Percentiles rank a stretch among this genome's conserved stretches.
Conservation (phyloP, 2,113 vertebrate genomes). For the Anthoscopus minutus region DNA sequence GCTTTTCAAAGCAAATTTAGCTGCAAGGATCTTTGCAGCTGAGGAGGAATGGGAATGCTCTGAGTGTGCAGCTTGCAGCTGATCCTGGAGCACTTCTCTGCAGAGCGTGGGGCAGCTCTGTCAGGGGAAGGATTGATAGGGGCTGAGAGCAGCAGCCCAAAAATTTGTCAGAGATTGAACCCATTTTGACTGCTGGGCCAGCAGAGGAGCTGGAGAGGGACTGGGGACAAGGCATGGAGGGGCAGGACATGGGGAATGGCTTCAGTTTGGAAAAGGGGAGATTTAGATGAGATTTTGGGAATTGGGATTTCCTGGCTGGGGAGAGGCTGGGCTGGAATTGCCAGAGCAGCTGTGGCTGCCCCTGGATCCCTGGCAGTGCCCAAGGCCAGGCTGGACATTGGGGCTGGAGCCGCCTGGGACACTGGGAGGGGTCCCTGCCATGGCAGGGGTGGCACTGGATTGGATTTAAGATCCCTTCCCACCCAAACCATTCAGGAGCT, state of each 20-base stretch:
- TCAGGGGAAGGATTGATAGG: neutral
- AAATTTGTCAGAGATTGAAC: neutral
- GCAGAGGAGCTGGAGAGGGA: neutral
- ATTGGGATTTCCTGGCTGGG: neutral
- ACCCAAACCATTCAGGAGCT: neutral
- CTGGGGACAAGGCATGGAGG: accelerated
- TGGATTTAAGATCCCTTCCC: accelerated
- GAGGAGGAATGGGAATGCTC: neutral
- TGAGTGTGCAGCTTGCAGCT: neutral
- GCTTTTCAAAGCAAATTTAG: neutral
- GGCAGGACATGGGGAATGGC: neutral
- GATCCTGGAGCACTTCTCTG: neutral
- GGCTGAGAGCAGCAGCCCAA: neutral
- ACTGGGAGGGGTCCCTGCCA: neutral
- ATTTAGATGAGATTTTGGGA: neutral
- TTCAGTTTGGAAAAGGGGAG: neutral
- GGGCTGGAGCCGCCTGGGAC: neutral
- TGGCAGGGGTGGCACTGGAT: accelerated
- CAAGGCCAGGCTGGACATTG: neutral
- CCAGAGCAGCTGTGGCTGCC: neutral
- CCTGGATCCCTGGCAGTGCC: neutral
- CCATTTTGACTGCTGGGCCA: neutral
- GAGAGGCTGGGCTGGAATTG: neutral
- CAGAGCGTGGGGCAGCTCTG: neutral
- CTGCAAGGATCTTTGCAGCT: neutral